Evolutionary conservation across 2,888 invertebrate species (phyloP), one percentile per base, ranked within the genome.

Genomic region (Ptychoptera contaminata): DNA sequence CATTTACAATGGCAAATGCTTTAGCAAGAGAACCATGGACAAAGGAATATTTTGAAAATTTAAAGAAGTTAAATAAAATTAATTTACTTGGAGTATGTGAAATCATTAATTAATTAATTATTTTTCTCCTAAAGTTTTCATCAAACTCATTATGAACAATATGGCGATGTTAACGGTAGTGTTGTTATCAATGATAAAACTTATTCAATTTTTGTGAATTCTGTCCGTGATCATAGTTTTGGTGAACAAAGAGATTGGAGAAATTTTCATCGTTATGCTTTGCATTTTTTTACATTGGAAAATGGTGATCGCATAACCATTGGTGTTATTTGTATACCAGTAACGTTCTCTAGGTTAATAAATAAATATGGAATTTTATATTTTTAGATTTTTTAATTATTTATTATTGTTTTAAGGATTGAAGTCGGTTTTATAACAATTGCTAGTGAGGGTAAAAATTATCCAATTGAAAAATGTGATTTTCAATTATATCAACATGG

Each of bases 121-220:
- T n/a, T 9, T 36, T n/a, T 46, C 42, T 37, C 48, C 55, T 67
- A 36, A 59, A 81, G 81, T 48, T 65, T 72, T 32, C 81, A 82
- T 58, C 80, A 82, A 64, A 76, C 77, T 0, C 82, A 83, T 59
- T 82, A 82, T 58, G 82, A 84, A 54, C 83, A 84, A 63, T 77
- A 77, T 69, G 82, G 82, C 2, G 63, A 62, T 37, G 56, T 81
- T 2, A 62, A 65, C 42, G 79, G 79, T 6, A 65, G 60, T 2
- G 70, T 73, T 1, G 60, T 59, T 16, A 63, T 82, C 9, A 70
- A 76, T 48, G 74, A 70, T 1, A 62, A 62, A 48, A 52, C 56
- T 41, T 68, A 71, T 47, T 48, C 58, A 2, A 51, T 79, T 2
- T 59, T 68, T 16, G 64, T 82, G 56, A 72, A 74, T 12, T 74